Conservation (phyloP, 2,113 vertebrate species). For the Triplophysa siluroides region DNA sequence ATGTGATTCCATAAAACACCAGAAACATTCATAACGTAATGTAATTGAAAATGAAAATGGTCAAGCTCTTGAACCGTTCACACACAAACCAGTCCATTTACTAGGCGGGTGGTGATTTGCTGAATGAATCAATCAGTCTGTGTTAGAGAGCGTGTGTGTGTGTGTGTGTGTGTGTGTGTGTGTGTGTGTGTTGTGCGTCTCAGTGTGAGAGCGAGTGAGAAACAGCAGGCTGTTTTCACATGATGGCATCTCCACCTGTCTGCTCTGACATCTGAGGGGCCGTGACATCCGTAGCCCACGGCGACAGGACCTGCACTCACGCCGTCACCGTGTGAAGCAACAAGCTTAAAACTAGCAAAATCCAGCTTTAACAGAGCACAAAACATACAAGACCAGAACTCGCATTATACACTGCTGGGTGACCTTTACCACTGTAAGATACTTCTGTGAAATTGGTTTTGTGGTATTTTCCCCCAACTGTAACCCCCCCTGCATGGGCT, state of each 20-base stretch:
- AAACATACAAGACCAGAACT: neutral
- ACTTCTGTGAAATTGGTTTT: slow-evolving; percentile 18
- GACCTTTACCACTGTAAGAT: slow-evolving; percentile 7
- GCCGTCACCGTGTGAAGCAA: neutral
- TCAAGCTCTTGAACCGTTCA: neutral
- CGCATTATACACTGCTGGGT: slow-evolving; percentile 1
- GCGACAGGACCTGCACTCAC: slow-evolving; percentile 19
- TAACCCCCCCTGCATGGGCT: neutral
- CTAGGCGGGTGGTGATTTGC: neutral
- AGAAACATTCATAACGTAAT: too few relatives aligned
- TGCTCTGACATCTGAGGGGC: slow-evolving; percentile 32
- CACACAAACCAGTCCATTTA: neutral
- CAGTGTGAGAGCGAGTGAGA: slow-evolving; percentile 10
- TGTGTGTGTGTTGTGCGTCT: slow-evolving; percentile 3
- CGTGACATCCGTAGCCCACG: slow-evolving; percentile 27
- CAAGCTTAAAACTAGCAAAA: slow-evolving; percentile 1
- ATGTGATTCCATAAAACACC: too few relatives aligned
- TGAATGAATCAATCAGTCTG: neutral
- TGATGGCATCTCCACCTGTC: slow-evolving; percentile 48
- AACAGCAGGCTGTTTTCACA: slow-evolving; percentile 45
- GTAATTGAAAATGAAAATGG: neutral
- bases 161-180: slow-evolving; percentile 11
- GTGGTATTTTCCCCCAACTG: neutral
- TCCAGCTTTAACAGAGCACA: neutral
- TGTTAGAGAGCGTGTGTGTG: neutral